Percentiles rank a stretch among this genome's conserved stretches.
phyloP scores from a whole-genome alignment of 2,113 vertebrate genomes.

The Amphilophus citrinellus region DNA sequence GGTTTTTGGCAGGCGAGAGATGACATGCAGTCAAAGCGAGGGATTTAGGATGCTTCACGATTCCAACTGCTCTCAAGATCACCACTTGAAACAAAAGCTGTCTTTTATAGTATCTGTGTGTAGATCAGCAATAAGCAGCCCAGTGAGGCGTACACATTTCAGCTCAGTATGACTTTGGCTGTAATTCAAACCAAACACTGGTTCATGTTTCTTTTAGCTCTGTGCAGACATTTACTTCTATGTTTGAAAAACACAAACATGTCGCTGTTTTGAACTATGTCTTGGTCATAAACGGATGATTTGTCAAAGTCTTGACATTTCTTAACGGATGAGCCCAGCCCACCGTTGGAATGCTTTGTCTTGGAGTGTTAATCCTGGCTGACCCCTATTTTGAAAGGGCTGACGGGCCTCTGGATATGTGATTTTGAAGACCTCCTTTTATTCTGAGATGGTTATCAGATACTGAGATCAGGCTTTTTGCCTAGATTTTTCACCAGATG shows the following conservation, averaged over 20 bases:
- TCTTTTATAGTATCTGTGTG: constrained; percentile 37
- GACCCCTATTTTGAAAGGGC: constrained; percentile 34
- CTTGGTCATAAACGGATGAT: constrained; percentile 25
- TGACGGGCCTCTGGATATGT: constrained; percentile 14
- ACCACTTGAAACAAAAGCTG: constrained; percentile 41
- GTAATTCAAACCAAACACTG: constrained; percentile 54
- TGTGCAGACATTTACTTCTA: constrained; percentile 3
- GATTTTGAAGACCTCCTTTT: constrained; percentile 19
- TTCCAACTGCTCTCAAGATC: constrained; percentile 17
- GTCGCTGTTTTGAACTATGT: not conserved
- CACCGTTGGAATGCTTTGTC: constrained; percentile 55
- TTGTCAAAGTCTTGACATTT: constrained; percentile 30
- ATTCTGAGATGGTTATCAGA: not conserved
- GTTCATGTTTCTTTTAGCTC: not conserved
- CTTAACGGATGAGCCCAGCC: constrained; percentile 41
- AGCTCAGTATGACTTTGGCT: constrained; percentile 43
- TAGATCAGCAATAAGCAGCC: constrained; percentile 40
- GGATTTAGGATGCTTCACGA: constrained; percentile 42
- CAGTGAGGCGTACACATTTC: constrained; percentile 31
- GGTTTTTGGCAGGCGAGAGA: constrained; percentile 15
- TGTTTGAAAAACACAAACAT: constrained; percentile 34
- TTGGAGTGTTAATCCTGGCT: constrained; percentile 32
- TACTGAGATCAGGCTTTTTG: constrained; percentile 5
- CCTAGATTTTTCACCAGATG: constrained; percentile 21
- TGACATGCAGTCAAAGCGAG: constrained; percentile 43